Evolutionary conservation across 2,888 invertebrate genomes (phyloP).

Genomic region (Aporophyla lueneburgensis): DNA sequence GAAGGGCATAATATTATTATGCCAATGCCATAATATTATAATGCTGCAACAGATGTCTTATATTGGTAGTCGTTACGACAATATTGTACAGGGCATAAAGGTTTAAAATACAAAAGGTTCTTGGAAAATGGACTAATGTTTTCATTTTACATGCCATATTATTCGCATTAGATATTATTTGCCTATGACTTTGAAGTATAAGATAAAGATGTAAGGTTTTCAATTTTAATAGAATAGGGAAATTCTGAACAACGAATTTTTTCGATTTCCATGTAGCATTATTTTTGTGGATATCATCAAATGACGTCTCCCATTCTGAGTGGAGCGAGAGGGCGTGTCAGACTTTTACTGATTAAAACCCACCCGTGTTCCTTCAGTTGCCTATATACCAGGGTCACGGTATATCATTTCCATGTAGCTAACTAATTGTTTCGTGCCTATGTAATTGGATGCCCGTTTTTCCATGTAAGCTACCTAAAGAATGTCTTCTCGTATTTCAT

Average conservation of each 20-base stretch:
- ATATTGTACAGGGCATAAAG: neutral
- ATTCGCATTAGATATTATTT: neutral
- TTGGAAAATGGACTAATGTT: neutral
- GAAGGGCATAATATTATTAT: neutral
- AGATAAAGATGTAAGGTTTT: neutral
- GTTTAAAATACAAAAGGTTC: constrained; percentile 6
- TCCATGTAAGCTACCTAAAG: neutral
- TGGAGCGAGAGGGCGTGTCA: too few species aligned
- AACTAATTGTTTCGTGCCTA: neutral
- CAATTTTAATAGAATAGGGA: neutral
- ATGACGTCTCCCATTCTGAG: too few species aligned
- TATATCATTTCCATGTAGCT: neutral
- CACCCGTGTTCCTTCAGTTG: too few species aligned
- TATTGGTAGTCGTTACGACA: neutral
- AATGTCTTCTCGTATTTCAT: constrained; percentile 26
- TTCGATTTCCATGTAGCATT: neutral
- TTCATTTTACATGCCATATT: neutral
- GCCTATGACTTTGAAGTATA: neutral
- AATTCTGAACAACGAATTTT: neutral
- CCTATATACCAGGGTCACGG: too few species aligned
- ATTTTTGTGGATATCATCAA: too few species aligned
- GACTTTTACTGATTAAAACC: too few species aligned
- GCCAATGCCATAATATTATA: neutral
- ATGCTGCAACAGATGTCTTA: neutral
- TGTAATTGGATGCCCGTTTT: neutral